phyloP scores from a whole-genome alignment of 2,888 invertebrate species.

The Drosophila eohydei region DNA sequence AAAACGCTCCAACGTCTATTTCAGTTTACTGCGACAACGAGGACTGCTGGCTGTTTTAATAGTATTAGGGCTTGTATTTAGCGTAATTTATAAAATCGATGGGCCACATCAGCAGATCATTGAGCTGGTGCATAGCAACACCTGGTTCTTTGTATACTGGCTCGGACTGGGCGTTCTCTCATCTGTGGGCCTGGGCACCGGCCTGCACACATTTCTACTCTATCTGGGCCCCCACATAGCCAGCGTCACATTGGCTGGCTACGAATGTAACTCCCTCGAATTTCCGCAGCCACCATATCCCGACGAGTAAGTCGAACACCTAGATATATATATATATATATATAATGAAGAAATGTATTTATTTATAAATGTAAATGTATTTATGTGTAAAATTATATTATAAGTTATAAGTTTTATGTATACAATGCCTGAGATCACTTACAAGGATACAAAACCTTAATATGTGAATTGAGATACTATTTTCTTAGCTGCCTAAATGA shows the following conservation, averaged over 20 bases:
- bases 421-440: no score
- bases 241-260: constrained; percentile 98
- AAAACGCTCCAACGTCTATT: background rate
- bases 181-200: constrained; percentile 98
- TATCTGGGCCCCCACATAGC: constrained; percentile 99
- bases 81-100: constrained; percentile 83
- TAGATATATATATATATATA: background rate
- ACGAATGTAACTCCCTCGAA: constrained; percentile 97
- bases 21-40: constrained; percentile 83
- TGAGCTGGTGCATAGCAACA: constrained; percentile 82
- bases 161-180: constrained; percentile 97
- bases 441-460: background rate
- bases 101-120: constrained; percentile 84
- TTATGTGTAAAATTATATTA: background rate
- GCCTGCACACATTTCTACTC: constrained; percentile 98
- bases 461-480: background rate
- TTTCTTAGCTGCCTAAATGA: background rate
- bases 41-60: constrained; percentile 78
- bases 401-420: no score
- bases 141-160: constrained; percentile 91
- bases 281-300: constrained; percentile 99
- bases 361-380: background rate
- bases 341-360: background rate
- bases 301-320: constrained; percentile 90
- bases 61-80: constrained; percentile 83